Evolutionary conservation across 2,113 vertebrate species (phyloP).

Genomic region (Trichechus manatus): DNA sequence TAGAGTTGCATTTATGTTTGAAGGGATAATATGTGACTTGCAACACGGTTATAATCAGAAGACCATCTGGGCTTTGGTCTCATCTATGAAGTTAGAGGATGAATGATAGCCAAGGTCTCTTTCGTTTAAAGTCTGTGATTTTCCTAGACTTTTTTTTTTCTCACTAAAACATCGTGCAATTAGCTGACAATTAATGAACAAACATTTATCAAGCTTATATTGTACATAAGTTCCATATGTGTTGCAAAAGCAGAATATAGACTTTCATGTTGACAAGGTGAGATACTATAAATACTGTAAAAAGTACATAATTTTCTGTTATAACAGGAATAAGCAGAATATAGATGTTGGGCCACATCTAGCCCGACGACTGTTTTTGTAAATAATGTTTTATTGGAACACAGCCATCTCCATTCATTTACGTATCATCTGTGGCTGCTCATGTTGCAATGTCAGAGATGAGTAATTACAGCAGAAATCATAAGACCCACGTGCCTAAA

Average conservation of each 20-base stretch:
- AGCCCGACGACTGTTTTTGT: not conserved
- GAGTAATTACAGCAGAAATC: not conserved
- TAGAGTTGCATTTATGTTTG: conserved; percentile 42
- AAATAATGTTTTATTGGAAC: not conserved
- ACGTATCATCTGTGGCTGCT: not conserved
- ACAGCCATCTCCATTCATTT: not conserved
- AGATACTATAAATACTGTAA: conserved; percentile 27
- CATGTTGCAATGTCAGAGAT: not conserved
- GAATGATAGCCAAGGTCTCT: not conserved
- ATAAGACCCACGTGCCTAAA: not conserved
- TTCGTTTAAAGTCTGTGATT: conserved; percentile 15
- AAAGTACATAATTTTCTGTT: conserved; percentile 9
- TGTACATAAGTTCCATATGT: not conserved
- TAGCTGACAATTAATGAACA: not conserved
- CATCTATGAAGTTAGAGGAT: conserved; percentile 17
- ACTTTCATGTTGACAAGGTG: not conserved
- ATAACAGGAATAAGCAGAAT: not conserved
- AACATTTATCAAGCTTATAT: not conserved
- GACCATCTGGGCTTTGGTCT: not conserved
- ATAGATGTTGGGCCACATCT: not conserved
- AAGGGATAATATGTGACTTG: not conserved
- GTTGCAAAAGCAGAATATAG: conserved; percentile 23
- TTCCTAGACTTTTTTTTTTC: not conserved
- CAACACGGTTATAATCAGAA: not conserved
- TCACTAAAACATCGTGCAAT: not conserved